Percentiles rank a stretch among this genome's conserved stretches.
These are phyloP conservation scores for Chrysocyon brachyurus DNA, from an alignment of 2,797 vertebrate species.

Conservation along the genomic window DNA sequence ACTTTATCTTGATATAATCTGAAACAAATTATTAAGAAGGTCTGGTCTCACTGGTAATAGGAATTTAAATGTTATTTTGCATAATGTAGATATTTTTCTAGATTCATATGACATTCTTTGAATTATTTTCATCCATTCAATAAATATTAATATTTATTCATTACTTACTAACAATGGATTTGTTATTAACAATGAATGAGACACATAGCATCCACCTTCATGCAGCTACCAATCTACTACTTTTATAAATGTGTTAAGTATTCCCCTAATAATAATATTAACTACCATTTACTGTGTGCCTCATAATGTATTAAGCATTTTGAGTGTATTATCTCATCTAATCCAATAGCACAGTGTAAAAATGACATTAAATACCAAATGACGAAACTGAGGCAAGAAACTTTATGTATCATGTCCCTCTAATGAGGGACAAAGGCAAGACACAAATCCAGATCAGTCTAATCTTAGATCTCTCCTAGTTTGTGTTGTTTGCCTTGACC, in stretches of 20 bases:
- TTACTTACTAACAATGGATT: neutral
- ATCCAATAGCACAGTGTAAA: neutral
- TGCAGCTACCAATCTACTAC: neutral
- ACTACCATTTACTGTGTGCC: neutral
- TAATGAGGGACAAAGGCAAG: neutral
- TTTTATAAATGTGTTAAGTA: constrained; percentile 12
- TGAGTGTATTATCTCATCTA: neutral
- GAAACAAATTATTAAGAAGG: neutral
- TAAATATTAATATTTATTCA: neutral
- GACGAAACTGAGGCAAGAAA: neutral
- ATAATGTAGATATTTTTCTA: neutral
- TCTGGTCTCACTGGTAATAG: neutral
- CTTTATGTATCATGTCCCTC: neutral
- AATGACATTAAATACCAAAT: neutral
- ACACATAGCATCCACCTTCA: neutral
- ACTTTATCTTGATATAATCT: neutral
- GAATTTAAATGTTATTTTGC: constrained; percentile 51
- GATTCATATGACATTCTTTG: neutral
- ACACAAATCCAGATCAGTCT: neutral
- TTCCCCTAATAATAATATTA: neutral
- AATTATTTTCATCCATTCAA: constrained; percentile 13
- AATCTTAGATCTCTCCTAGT: neutral
- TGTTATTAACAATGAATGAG: neutral
- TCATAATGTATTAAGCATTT: constrained; percentile 19
- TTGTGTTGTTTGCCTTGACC: neutral